Percentiles rank a stretch among this genome's conserved stretches.
Conservation (phyloP, 2,888 invertebrate species). For the Megaustenia siamemsis region DNA sequence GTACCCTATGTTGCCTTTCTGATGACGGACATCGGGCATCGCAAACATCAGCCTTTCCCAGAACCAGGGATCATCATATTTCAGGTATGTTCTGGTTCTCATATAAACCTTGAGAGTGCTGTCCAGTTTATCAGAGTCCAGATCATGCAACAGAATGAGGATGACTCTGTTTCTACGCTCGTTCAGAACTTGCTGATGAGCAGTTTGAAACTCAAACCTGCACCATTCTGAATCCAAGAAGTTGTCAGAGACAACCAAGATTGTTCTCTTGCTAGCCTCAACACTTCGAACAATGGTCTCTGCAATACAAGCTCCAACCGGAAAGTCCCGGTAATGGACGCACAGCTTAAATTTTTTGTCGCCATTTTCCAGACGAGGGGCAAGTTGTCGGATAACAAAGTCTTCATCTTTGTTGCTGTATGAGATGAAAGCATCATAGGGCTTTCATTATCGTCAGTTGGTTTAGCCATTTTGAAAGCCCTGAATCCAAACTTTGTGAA, state of each 20-base stretch:
- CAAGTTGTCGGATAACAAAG: slow-evolving; percentile 91
- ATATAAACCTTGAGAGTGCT: slow-evolving; percentile 91
- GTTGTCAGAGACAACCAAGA: slow-evolving; percentile 92
- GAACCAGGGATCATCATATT: slow-evolving; percentile 94
- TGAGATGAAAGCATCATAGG: slow-evolving; percentile 92
- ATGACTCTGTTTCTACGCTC: slow-evolving; percentile 89
- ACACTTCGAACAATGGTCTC: slow-evolving; percentile 93
- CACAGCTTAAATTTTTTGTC: slow-evolving; percentile 83
- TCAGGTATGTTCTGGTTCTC: slow-evolving; percentile 90
- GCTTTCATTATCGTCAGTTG: slow-evolving; percentile 56
- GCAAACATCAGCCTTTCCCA: slow-evolving; percentile 95
- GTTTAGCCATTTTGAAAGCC: slow-evolving; percentile 51
- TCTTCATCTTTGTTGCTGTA: slow-evolving; percentile 88
- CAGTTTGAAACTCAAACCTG: slow-evolving; percentile 92
- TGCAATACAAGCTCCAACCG: slow-evolving; percentile 83
- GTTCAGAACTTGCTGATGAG: slow-evolving; percentile 88
- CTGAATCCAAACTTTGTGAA: slow-evolving; percentile 60
- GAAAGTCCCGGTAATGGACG: slow-evolving; percentile 71
- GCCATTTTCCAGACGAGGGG: slow-evolving; percentile 90
- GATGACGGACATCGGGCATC: slow-evolving; percentile 82
- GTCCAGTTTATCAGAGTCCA: slow-evolving; percentile 90
- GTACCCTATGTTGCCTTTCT: too few relatives aligned
- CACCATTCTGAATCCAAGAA: slow-evolving; percentile 95
- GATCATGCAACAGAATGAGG: slow-evolving; percentile 90
- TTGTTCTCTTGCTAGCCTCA: slow-evolving; percentile 90